Evolutionary conservation across 2,113 vertebrate genomes (phyloP).

Genomic region (Seriola quinqueradiata): DNA sequence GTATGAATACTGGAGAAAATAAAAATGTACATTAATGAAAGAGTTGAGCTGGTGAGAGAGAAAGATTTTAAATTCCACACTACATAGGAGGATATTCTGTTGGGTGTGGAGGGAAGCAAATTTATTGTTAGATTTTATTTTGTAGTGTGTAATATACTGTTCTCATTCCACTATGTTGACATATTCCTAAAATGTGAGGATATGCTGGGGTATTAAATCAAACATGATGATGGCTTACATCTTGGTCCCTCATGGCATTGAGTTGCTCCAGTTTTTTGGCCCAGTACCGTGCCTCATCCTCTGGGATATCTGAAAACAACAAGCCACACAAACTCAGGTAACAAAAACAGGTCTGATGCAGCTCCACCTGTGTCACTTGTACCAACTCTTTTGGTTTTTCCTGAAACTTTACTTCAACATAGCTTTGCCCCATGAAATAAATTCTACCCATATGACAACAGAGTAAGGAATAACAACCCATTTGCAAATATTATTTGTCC

Average conservation of each 20-base stretch:
- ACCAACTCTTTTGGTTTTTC: constrained; percentile 3
- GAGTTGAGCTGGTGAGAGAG: background rate
- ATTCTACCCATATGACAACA: background rate
- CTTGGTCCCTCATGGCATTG: constrained; percentile 97
- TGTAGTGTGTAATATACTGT: background rate
- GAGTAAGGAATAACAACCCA: constrained; percentile 1
- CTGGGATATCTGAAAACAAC: constrained; percentile 91
- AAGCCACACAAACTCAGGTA: constrained; percentile 43
- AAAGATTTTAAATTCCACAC: background rate
- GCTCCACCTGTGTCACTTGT: background rate
- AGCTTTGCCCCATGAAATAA: constrained; percentile 7
- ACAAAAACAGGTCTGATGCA: constrained; percentile 29
- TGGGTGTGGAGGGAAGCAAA: background rate
- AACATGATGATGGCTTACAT: constrained; percentile 85
- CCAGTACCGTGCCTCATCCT: constrained; percentile 99
- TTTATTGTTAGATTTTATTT: constrained; percentile 11
- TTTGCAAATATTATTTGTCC: constrained; percentile 25
- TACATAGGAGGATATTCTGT: background rate
- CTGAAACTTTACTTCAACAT: background rate
- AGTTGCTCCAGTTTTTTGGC: constrained; percentile 98
- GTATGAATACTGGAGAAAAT: constrained; percentile 85
- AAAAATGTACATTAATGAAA: background rate
- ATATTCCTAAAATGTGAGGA: constrained; percentile 41
- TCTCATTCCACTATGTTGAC: background rate
- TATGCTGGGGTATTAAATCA: constrained; percentile 43